Percentiles rank a stretch among this genome's conserved stretches.
Conservation (phyloP, 2,113 vertebrate species). For the Gulo gulo region DNA sequence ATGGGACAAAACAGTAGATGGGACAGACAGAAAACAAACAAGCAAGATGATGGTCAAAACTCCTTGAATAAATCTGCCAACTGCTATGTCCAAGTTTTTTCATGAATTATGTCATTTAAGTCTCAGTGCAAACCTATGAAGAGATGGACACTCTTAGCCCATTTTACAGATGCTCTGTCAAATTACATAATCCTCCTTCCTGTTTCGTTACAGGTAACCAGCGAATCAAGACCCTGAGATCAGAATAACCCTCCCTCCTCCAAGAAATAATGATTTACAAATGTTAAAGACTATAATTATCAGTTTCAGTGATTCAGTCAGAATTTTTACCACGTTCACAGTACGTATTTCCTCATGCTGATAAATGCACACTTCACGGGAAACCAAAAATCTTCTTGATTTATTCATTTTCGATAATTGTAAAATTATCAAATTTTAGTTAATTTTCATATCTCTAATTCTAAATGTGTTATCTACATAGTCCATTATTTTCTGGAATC, state of each 20-base stretch:
- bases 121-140: background rate
- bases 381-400: background rate
- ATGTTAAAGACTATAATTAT: background rate
- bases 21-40: background rate
- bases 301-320: background rate
- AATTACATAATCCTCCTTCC: background rate
- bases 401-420: background rate
- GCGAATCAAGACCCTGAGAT: background rate
- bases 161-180: background rate
- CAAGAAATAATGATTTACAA: background rate
- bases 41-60: background rate
- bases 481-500: background rate
- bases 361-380: background rate
- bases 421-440: background rate
- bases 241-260: background rate
- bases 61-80: background rate
- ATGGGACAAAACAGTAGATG: background rate
- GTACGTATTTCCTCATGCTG: background rate
- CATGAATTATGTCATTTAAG: background rate
- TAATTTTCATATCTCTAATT: background rate
- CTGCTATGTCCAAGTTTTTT: background rate
- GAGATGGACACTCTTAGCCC: background rate
- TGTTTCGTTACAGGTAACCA: background rate
- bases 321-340: background rate
- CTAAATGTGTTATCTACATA: background rate